A percentile compares a stretch with the other conserved stretches of the same genome.
phyloP scores from a whole-genome alignment of 37 sponge, comb jelly and placozoan genomes.

The Halichondria panicea region DNA sequence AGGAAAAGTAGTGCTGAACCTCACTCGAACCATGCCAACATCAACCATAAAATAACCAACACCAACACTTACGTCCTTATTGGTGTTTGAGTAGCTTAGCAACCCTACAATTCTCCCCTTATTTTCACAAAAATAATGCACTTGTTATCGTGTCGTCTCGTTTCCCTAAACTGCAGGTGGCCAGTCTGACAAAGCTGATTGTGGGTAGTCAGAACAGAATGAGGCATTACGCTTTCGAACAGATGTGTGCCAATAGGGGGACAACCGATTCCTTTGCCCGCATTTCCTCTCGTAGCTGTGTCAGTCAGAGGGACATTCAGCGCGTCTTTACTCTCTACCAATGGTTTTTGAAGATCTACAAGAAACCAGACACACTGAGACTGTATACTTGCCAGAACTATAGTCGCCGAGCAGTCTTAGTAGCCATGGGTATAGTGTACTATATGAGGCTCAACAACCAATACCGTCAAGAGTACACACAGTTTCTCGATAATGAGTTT shows the following conservation, averaged over 20 bases:
- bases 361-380: slow-evolving; percentile 16
- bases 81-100: neutral
- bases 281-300: slow-evolving; percentile 64
- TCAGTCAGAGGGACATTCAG: slow-evolving; percentile 86
- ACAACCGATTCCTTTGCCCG: neutral
- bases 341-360: slow-evolving; percentile 60
- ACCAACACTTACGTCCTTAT: neutral
- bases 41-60: neutral
- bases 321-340: slow-evolving; percentile 81
- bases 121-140: too few species aligned
- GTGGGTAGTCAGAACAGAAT: slow-evolving; percentile 69
- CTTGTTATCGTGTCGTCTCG: too few species aligned
- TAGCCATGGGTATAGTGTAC: slow-evolving; percentile 86
- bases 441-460: slow-evolving; percentile 74
- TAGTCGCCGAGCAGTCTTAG: slow-evolving; percentile 56
- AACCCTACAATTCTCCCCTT: too few species aligned
- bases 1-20: too few species aligned
- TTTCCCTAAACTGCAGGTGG: slow-evolving; percentile 6
- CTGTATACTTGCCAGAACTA: slow-evolving; percentile 16
- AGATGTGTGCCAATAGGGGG: slow-evolving; percentile 19
- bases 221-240: slow-evolving; percentile 70
- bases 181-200: slow-evolving; percentile 66
- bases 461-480: slow-evolving; percentile 45
- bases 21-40: too few species aligned
- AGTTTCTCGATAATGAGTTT: slow-evolving; percentile 21